phyloP scores from a whole-genome alignment of 1,140 invertebrate species.

The Diorhabda elongata region DNA sequence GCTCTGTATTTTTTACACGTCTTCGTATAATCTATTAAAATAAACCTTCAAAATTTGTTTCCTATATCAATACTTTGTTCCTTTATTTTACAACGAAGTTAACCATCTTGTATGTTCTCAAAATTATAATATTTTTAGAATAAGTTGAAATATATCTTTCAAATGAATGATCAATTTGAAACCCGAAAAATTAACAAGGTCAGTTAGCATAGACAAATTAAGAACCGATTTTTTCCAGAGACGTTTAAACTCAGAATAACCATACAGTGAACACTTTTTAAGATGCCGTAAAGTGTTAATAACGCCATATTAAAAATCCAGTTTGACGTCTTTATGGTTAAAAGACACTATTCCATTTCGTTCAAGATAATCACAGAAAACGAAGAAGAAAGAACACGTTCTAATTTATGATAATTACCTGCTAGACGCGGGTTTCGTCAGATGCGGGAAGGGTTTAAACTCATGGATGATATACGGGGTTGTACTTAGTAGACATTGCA shows the following conservation, averaged over 20 bases:
- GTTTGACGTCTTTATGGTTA: constrained; percentile 23
- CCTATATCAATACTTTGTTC: too few relatives aligned
- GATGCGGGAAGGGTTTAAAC: neutral
- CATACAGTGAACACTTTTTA: neutral
- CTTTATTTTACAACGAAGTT: too few relatives aligned
- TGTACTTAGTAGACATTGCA: too few relatives aligned
- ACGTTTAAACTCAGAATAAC: neutral
- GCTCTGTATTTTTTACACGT: too few relatives aligned
- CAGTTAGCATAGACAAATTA: neutral
- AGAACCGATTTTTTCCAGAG: neutral
- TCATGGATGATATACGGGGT: neutral
- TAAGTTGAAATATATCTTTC: too few relatives aligned
- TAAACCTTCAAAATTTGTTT: too few relatives aligned
- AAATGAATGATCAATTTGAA: too few relatives aligned
- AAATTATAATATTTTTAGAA: too few relatives aligned
- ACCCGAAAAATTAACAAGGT: too few relatives aligned
- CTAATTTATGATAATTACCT: constrained; percentile 35
- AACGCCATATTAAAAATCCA: constrained; percentile 28
- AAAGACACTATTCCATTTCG: constrained; percentile 14
- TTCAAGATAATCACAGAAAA: constrained; percentile 9
- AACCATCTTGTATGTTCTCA: too few relatives aligned
- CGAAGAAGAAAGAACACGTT: constrained; percentile 21
- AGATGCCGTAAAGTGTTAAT: constrained; percentile 13
- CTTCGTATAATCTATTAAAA: too few relatives aligned
- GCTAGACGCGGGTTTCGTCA: neutral